Percentiles rank a stretch among this genome's conserved stretches.
Evolutionary conservation across 2,113 vertebrate species (phyloP).

Genomic region (Octodon degus): DNA sequence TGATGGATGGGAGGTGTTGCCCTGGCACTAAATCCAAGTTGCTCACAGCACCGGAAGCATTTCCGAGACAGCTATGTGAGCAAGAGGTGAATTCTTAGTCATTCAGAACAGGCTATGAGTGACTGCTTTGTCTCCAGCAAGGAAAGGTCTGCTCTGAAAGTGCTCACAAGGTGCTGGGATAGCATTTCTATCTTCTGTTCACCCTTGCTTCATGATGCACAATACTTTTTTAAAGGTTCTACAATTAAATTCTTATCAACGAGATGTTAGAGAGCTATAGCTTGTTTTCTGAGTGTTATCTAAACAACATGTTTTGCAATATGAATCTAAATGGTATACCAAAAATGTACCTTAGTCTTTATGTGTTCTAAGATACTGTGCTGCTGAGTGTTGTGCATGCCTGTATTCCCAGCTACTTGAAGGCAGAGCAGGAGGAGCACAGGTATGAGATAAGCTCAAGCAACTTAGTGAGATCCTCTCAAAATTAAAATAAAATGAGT

Average conservation of each 20-base stretch:
- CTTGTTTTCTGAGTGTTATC: not conserved
- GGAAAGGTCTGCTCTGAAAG: slow-evolving; percentile 25
- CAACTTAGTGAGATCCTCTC: not conserved
- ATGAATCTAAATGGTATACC: slow-evolving; percentile 40
- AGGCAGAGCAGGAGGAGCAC: not conserved
- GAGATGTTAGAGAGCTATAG: slow-evolving; percentile 37
- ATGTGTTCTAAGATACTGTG: not conserved
- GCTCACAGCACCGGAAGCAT: slow-evolving; percentile 72
- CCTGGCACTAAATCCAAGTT: slow-evolving; percentile 75
- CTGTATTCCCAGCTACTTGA: not conserved
- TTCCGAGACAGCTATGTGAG: slow-evolving; percentile 67
- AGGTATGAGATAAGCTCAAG: not conserved
- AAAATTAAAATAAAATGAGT: not conserved
- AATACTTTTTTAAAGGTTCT: slow-evolving; percentile 53
- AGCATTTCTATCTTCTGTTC: not conserved
- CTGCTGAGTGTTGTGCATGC: not conserved
- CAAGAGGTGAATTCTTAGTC: slow-evolving; percentile 67
- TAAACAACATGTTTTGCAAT: slow-evolving; percentile 53
- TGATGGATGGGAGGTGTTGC: slow-evolving; percentile 59
- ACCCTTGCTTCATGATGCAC: not conserved
- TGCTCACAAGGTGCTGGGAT: not conserved
- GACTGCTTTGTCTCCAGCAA: slow-evolving; percentile 23
- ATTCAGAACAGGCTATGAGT: slow-evolving; percentile 48
- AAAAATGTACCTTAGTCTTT: not conserved
- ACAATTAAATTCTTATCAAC: slow-evolving; percentile 24